Base-by-base conservation (phyloP, 2,113 vertebrate genomes). In the Glareola pratincola region DNA sequence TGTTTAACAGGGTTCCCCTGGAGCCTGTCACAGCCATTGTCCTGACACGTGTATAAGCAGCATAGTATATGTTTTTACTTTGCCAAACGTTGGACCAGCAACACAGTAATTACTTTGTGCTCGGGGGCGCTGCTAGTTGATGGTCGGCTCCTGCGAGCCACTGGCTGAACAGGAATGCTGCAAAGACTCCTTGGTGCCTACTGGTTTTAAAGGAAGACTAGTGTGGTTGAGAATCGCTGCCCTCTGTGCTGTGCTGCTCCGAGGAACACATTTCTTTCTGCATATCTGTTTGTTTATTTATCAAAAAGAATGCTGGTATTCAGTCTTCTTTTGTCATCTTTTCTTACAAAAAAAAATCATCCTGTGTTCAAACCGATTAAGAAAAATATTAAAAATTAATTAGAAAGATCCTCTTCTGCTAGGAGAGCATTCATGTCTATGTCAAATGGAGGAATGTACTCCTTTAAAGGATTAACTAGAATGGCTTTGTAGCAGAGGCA, bases 1-100 rank as follows among this genome's bases (percentile, higher is more conserved):
- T 85, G 83, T 97, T 97, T 77, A 87, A 13, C 90, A 75, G 93
- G 81, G 76, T 75, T 93, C 95, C 94, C 97, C 85, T 64, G 93
- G 96, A 97, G 97, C 91, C 96, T 81, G 77, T 96, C 83, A 48
- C 14, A 45, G 1, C 68, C 20, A 0, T 27, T 85, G 63, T 84
- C 81, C 91, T 88, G 81, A 34, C 73, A 51, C 1, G 0, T 7
- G 59, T 66, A 48, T 9, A 6, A 71, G 75, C 59, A 88, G 87
- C 72, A 53, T 16, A 24, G 34, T 11, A 8, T 68, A 27, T 75
- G 71, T 50, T 91, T 63, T 68, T 30, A 30, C 92, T 69, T 67
- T 56, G 47, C 77, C 34, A 34, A 41, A 18, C 26, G 64, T 43
- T 78, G 60, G 51, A 23, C 19, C 67, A 50, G 7, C 32, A 21